Percentiles rank a stretch among this genome's conserved stretches.
These are phyloP conservation scores for Climacteris rufus DNA, from an alignment of 2,113 vertebrate species.

Conservation along the genomic window DNA sequence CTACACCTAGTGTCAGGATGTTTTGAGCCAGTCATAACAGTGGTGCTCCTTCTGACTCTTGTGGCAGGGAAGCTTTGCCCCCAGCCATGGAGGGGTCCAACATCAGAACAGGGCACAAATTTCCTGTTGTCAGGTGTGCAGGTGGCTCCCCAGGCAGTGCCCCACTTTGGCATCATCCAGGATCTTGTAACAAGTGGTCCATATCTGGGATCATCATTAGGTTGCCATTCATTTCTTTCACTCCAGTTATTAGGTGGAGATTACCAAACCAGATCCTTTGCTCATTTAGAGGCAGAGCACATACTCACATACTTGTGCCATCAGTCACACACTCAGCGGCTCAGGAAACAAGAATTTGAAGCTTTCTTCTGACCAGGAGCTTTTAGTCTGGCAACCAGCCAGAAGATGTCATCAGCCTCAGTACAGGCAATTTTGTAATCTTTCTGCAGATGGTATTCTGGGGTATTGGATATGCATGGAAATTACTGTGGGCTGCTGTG, in stretches of 20 bases:
- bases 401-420: slow-evolving; percentile 19
- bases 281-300: neutral
- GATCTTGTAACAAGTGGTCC: neutral
- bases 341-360: slow-evolving; percentile 10
- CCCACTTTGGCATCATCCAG: rapidly evolving
- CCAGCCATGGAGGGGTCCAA: rapidly evolving
- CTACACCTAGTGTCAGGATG: neutral
- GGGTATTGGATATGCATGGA: neutral
- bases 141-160: neutral
- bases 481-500: neutral
- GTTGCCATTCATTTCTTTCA: neutral
- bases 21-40: neutral
- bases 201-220: neutral
- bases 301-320: neutral
- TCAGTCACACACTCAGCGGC: neutral
- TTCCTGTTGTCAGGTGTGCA: rapidly evolving
- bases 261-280: neutral
- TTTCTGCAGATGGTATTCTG: neutral
- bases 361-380: slow-evolving; percentile 20
- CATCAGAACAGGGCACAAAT: neutral
- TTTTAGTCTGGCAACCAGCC: slow-evolving; percentile 12
- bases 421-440: neutral
- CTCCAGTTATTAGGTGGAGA: neutral
- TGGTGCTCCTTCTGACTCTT: rapidly evolving
- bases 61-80: neutral